Evolutionary conservation across 2,888 invertebrate species (phyloP).

Genomic region (Eustalomyia histrio): DNA sequence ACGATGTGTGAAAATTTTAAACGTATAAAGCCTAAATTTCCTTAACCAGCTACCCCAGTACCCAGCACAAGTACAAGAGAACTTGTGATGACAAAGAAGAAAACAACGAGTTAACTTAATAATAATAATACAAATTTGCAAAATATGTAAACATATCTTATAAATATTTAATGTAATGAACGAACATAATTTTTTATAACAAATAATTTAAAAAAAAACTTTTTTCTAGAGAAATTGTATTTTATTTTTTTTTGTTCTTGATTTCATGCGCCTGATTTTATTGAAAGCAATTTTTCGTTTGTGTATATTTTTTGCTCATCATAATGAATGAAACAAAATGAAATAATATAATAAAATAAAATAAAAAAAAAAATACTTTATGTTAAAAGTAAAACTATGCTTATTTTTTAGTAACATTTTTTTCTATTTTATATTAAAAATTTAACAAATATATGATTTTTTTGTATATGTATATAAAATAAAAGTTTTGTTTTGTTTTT

Average conservation of each 20-base stretch:
- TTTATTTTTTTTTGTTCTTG: not conserved
- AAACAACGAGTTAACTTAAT: constrained; percentile 55
- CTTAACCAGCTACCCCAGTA: not conserved
- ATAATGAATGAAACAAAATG: not conserved
- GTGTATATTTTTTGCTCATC: not conserved
- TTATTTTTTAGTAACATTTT: constrained; percentile 5
- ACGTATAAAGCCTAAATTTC: constrained; percentile 37
- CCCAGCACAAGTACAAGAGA: not conserved
- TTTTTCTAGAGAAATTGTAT: not conserved
- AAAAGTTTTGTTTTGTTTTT: constrained; percentile 6
- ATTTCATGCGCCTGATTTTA: not conserved
- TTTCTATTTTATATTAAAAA: constrained; percentile 5
- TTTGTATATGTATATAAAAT: not conserved
- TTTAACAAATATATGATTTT: constrained; percentile 5
- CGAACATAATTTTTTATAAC: constrained; percentile 28
- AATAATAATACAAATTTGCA: constrained; percentile 24
- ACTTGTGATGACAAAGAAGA: not conserved
- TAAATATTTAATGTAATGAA: constrained; percentile 57
- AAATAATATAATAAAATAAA: constrained; percentile 32
- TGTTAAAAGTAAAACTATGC: constrained; percentile 53
- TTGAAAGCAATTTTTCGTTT: not conserved
- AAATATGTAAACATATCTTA: constrained; percentile 46
- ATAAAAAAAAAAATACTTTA: constrained; percentile 30
- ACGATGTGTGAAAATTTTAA: constrained; percentile 60
- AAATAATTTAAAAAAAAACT: not conserved